Evolutionary conservation across 2,797 vertebrate genomes (phyloP).

Genomic region (Caiman crocodilus): DNA sequence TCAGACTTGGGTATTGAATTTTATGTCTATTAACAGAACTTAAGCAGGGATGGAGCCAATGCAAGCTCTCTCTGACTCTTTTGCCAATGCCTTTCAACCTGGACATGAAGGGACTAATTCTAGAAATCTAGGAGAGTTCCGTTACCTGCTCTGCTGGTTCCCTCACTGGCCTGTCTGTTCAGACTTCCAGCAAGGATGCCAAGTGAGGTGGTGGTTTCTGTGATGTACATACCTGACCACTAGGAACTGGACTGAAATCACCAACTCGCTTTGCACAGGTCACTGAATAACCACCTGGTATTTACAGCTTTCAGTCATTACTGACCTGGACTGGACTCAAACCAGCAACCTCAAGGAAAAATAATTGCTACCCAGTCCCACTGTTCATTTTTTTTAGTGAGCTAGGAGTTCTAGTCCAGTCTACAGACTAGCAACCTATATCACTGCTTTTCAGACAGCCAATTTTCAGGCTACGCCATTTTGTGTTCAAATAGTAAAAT

Average conservation of each 20-base stretch:
- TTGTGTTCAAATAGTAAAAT: neutral
- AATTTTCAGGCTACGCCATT: neutral
- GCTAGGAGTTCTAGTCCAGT: neutral
- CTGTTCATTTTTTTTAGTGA: neutral
- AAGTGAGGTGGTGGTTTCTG: slow-evolving; percentile 8
- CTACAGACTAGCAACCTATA: neutral
- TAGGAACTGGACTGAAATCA: neutral
- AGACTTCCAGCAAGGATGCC: neutral
- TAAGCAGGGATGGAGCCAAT: fast-evolving
- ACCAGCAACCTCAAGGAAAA: neutral
- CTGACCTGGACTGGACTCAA: neutral
- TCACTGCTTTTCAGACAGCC: neutral
- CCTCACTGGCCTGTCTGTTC: neutral
- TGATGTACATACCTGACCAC: neutral
- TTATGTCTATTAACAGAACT: neutral
- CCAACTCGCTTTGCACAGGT: neutral
- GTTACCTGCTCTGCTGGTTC: neutral
- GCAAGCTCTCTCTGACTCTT: fast-evolving
- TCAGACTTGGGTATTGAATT: neutral
- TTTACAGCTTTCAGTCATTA: neutral
- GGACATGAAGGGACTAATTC: slow-evolving; percentile 4
- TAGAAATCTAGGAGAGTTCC: neutral
- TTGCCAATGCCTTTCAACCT: neutral
- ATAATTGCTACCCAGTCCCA: neutral
- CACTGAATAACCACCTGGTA: neutral